Base-by-base conservation (phyloP, 2,888 invertebrate genomes). In the Crocallis elinguaria region DNA sequence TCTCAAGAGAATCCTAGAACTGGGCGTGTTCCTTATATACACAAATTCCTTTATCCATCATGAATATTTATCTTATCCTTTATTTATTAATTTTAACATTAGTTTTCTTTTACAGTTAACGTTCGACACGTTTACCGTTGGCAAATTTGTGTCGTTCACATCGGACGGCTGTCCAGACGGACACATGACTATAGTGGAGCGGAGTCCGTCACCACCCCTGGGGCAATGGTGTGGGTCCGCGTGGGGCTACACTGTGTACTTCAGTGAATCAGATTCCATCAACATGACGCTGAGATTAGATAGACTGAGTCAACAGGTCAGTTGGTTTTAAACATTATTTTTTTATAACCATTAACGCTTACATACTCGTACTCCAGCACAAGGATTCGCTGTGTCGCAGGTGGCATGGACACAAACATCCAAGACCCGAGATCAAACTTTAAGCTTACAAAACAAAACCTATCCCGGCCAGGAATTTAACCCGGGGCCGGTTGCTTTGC, bases 171-270 rank as follows among this genome's bases (percentile, higher is more conserved):
- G 96, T 81, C 95, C 95, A 0, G 95, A 96, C 70, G 96, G 96
- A n/a, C 94, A 94, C 84, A 95, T 96, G 93, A 95, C 94, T 54
- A 95, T 96, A 60, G 93, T 93, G 63, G 96, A 96, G 79, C 90
- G 93, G 39, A 94, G 94, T 65, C 92, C 95, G 0, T 94, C 95
- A 0, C 92, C 94, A 0, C 94, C 95, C 5, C 94, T 94, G 2
- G 96, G 96, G 5, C 95, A 95, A 79, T 96, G 96, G 96, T 96
- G 96, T 67, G 96, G 96, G 35, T 95, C 95, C 33, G 95, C 96
- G 0, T 95, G 95, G 95, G 96, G 96, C 4, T 96, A 96, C 82
- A 96, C 96, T 0, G 96, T 96, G 39, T 96, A 96, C 85, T 96
- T 96, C 92, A 96, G 96, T 81, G 96, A 96, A 84, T 95, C 95